Evolutionary conservation across 2,797 vertebrate genomes (phyloP).

Genomic region (Sparus aurata): DNA sequence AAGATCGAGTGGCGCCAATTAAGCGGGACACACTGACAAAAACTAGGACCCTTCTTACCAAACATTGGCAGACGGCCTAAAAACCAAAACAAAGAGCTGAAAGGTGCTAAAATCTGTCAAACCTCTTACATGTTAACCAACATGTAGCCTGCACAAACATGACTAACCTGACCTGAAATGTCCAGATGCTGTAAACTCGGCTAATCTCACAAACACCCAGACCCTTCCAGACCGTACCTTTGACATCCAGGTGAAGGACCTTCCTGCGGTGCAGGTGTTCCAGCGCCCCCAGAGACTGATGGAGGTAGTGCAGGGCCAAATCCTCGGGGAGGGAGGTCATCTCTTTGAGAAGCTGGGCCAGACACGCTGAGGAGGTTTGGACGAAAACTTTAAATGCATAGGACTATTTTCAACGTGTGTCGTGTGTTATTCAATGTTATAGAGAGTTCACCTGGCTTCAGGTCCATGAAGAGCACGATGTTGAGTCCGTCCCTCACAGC

Average conservation of each 20-base stretch:
- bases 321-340: conserved; percentile 89
- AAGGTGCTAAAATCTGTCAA: too few relatives aligned
- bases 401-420: background rate
- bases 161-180: background rate
- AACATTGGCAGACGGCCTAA: too few relatives aligned
- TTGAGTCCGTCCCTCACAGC: conserved; percentile 92
- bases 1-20: too few relatives aligned
- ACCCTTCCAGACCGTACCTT: conserved; percentile 83
- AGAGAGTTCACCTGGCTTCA: conserved; percentile 90
- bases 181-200: background rate
- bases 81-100: too few relatives aligned
- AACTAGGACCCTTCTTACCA: too few relatives aligned
- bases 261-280: conserved; percentile 91
- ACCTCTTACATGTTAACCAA: too few relatives aligned
- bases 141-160: too few relatives aligned
- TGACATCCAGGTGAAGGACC: conserved; percentile 94
- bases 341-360: conserved; percentile 91
- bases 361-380: conserved; percentile 83
- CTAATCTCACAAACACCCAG: background rate
- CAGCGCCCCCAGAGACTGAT: conserved; percentile 91
- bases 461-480: conserved; percentile 94
- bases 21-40: too few relatives aligned
- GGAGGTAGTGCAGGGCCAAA: conserved; percentile 91
- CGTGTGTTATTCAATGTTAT: background rate
- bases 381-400: background rate